These are phyloP conservation scores for Heliangelus exortis DNA, from an alignment of 2,797 vertebrate genomes.

Conservation along the genomic window DNA sequence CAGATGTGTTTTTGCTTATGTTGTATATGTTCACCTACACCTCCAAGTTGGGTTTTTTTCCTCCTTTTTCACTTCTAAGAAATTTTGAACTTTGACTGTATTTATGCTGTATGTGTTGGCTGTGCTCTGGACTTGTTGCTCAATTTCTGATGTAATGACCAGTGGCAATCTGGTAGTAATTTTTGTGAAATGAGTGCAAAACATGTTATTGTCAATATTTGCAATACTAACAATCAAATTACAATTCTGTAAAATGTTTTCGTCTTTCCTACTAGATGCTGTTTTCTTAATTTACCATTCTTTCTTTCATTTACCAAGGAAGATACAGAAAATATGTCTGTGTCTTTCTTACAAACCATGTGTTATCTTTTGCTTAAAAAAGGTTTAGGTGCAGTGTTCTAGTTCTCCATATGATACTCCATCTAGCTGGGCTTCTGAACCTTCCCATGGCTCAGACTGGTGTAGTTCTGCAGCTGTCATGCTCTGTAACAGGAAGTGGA, in stretches of 20 bases:
- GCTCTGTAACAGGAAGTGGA: not conserved
- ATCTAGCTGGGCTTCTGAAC: not conserved
- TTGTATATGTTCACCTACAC: not conserved
- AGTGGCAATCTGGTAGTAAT: not conserved
- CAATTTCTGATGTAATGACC: not conserved
- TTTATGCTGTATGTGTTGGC: not conserved
- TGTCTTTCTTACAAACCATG: not conserved
- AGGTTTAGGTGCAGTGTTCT: not conserved
- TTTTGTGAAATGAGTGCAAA: not conserved
- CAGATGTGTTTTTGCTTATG: not conserved
- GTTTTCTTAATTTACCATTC: not conserved
- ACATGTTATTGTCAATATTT: not conserved
- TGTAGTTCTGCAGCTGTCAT: accelerated
- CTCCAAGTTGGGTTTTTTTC: not conserved
- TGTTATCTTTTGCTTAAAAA: not conserved
- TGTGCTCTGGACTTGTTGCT: not conserved
- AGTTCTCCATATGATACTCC: not conserved
- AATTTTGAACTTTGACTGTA: not conserved
- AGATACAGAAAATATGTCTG: not conserved
- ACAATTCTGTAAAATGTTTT: not conserved
- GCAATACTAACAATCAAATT: not conserved
- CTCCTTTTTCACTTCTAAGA: not conserved
- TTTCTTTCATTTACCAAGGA: not conserved
- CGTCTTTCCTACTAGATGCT: not conserved
- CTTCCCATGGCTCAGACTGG: accelerated